phyloP scores from a whole-genome alignment of 2,888 invertebrate species.

The Crossocerus cetratus region DNA sequence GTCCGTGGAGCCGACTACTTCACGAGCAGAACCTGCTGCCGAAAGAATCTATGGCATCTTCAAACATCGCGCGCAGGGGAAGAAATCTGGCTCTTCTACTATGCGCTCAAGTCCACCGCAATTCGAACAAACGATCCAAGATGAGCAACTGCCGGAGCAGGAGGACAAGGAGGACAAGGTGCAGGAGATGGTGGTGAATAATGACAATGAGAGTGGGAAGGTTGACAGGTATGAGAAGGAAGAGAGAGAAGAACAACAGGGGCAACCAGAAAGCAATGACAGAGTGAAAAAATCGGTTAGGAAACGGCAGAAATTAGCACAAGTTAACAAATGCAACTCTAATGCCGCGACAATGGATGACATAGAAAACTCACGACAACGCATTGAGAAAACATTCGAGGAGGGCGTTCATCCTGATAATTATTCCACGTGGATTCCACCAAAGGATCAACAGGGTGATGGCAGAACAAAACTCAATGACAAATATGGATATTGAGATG shows the following conservation, averaged over 20 bases:
- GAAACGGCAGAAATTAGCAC: not conserved
- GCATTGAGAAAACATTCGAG: constrained; percentile 69
- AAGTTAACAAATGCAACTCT: not conserved
- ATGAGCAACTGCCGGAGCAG: not conserved
- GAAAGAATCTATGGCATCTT: too few relatives aligned
- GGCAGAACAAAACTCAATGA: constrained; percentile 87
- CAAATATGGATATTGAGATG: constrained; percentile 85
- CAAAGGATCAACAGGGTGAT: constrained; percentile 86
- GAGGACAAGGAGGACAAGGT: not conserved
- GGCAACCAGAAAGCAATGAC: not conserved
- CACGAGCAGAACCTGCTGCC: too few relatives aligned
- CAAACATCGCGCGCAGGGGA: too few relatives aligned
- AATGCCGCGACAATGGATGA: not conserved
- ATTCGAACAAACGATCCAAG: not conserved
- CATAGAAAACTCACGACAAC: not conserved
- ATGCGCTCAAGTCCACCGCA: not conserved
- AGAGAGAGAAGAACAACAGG: not conserved
- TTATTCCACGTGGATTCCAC: constrained; percentile 89
- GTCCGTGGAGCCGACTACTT: too few relatives aligned
- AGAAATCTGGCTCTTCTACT: too few relatives aligned
- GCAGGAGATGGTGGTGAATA: too few relatives aligned
- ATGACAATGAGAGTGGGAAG: not conserved
- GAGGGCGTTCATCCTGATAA: constrained; percentile 77
- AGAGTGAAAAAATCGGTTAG: not conserved
- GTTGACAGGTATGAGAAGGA: not conserved